Base-by-base conservation (phyloP, 2,888 invertebrate genomes). In the Epirrita christyi region DNA sequence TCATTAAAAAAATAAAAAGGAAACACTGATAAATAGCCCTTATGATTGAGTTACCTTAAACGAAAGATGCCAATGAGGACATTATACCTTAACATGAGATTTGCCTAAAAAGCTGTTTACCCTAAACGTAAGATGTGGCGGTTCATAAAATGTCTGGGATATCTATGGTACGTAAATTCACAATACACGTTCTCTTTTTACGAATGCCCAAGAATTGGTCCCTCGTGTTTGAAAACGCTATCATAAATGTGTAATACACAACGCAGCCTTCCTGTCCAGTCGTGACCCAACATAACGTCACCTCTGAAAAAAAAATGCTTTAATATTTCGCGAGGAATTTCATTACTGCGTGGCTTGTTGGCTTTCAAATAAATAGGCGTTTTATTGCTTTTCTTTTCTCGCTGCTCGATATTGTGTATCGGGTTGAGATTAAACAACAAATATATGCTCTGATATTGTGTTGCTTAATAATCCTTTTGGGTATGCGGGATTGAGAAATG, bases 301-400 rank as follows among this genome's bases (percentile, higher is more conserved):
- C 82, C 83, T 86, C 80, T 83, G 84, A 81, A 81, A 85, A 88
- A 85, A 88, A 87, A 86, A 86, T 86, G 83, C 85, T 85, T 83
- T 86, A 86, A 86, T 89, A 89, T 88, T 89, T 85, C 76, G 78
- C 81, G 75, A 83, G 85, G 89, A 89, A 89, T 90, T 88, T 89
- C 88, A 89, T 89, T 90, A 89, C 76, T 78, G 80, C 83, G 82
- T 75, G 77, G 74, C 81, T 78, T 83, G 86, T 86, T 87, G 86
- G 82, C 85, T 88, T 88, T 88, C 81, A 80, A 87, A 88, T 86
- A 89, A 86, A 89, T 88, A 86, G 84, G 81, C 82, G 78, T 88
- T 88, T 90, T 89, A 89, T 89, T 90, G 88, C 82, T 79, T 85
- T 86, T 80, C 84, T 84, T 82, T 75, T 78, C 71, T 70, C 71